A percentile compares a stretch with the other conserved stretches of the same genome.
Conservation (phyloP, 2,113 vertebrate genomes). For the Petaurus breviceps region DNA sequence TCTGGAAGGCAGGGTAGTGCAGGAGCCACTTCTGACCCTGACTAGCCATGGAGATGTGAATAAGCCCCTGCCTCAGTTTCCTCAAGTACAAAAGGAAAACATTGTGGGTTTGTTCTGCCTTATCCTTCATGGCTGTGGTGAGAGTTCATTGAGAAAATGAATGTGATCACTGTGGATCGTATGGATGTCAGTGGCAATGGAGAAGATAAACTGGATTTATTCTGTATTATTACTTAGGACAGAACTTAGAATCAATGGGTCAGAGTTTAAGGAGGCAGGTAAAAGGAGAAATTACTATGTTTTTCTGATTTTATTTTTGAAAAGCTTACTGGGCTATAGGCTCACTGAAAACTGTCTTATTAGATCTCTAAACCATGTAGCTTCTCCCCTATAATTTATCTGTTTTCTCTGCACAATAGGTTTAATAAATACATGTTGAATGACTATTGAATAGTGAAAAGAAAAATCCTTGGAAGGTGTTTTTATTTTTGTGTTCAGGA, state of each 20-base stretch:
- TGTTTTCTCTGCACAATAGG: not conserved
- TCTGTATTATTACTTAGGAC: not conserved
- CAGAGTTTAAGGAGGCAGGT: not conserved
- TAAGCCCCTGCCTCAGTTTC: not conserved
- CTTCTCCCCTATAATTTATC: not conserved
- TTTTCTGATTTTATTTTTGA: not conserved
- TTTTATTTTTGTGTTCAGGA: not conserved
- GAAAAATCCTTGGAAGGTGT: not conserved
- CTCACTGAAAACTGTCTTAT: not conserved
- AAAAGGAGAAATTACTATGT: not conserved
- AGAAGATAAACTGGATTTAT: not conserved
- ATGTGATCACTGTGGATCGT: not conserved
- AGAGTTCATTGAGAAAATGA: not conserved
- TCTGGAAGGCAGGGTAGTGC: not conserved
- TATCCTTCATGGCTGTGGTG: not conserved
- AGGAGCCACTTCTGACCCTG: not conserved
- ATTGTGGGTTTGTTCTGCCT: not conserved
- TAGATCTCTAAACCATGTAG: not conserved
- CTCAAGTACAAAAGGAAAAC: not conserved
- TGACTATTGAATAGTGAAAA: not conserved
- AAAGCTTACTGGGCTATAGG: not conserved
- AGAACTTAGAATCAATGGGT: not conserved
- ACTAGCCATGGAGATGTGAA: not conserved
- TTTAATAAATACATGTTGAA: not conserved
- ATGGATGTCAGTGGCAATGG: not conserved